Evolutionary conservation across 2,797 vertebrate species (phyloP).

Genomic region (Cyclopterus lumpus): DNA sequence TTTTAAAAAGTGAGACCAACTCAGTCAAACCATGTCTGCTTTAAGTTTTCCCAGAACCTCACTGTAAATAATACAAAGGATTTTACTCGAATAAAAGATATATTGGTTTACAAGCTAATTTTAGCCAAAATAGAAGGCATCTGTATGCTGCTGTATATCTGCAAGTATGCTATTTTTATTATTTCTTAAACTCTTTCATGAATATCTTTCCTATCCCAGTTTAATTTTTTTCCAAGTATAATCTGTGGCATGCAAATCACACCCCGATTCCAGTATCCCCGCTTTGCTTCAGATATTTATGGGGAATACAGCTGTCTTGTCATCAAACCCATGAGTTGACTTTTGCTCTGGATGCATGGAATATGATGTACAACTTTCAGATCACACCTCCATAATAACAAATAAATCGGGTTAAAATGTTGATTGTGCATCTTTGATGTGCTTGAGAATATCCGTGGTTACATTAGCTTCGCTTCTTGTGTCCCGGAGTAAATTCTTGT

Average conservation of each 20-base stretch:
- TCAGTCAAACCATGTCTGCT: background rate
- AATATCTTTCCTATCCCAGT: constrained; percentile 1
- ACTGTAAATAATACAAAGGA: constrained; percentile 3
- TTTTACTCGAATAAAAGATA: constrained; percentile 42
- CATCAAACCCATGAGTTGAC: constrained; percentile 16
- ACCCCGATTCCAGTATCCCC: constrained; percentile 6
- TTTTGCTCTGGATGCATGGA: background rate
- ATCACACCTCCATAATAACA: background rate
- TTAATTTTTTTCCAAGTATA: constrained; percentile 32
- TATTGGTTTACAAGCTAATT: constrained; percentile 47
- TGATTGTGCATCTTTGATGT: background rate
- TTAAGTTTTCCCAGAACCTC: constrained; percentile 39
- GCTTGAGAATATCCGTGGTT: background rate
- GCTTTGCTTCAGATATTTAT: constrained; percentile 13
- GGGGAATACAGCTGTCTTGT: background rate
- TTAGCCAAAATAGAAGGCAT: constrained; percentile 39
- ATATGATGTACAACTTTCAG: background rate
- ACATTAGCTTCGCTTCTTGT: background rate
- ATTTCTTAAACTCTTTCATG: background rate
- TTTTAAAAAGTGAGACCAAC: constrained; percentile 9
- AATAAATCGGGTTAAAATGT: background rate
- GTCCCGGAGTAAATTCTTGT: background rate
- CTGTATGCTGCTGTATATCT: constrained; percentile 21
- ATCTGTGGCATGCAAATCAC: constrained; percentile 44
- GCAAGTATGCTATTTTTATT: constrained; percentile 29